These are phyloP conservation scores for Synchiropus splendidus DNA, from an alignment of 2,113 vertebrate genomes.

Conservation along the genomic window DNA sequence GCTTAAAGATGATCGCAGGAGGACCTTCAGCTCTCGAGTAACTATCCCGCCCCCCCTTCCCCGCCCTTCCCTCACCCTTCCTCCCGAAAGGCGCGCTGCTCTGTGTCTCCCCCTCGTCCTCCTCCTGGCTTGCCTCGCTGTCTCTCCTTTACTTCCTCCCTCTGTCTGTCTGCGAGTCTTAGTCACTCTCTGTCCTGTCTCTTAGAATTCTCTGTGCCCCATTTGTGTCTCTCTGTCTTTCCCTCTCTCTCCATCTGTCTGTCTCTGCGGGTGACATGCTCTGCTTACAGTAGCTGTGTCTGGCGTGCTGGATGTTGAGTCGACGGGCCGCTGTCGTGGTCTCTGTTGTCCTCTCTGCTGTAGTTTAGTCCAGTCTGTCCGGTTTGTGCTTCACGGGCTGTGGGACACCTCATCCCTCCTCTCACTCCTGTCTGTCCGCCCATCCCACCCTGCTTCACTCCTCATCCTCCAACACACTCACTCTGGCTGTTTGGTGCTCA, in stretches of 20 bases:
- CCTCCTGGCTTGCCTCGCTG: constrained; percentile 20
- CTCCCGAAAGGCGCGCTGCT: constrained; percentile 49
- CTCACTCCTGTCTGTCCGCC: constrained; percentile 25
- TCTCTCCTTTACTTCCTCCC: constrained; percentile 17
- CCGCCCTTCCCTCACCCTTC: no score
- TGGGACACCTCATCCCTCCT: constrained; percentile 39
- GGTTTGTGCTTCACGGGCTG: constrained; percentile 51
- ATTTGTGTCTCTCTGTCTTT: constrained; percentile 19
- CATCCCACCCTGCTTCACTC: constrained; percentile 21
- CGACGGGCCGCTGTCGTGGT: constrained; percentile 68
- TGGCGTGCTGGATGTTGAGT: constrained; percentile 63
- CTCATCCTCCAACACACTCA: constrained; percentile 33
- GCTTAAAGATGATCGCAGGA: constrained; percentile 99
- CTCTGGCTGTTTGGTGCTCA: constrained; percentile 60
- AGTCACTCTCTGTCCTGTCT: constrained; percentile 30
- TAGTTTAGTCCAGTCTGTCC: constrained; percentile 58
- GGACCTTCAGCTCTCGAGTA: constrained; percentile 99
- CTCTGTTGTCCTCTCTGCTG: constrained; percentile 61
- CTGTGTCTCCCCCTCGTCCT: constrained; percentile 71
- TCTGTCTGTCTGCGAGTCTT: constrained; percentile 29
- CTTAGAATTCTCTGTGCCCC: constrained; percentile 21
- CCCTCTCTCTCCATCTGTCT: constrained; percentile 21
- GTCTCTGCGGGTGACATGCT: constrained; percentile 47
- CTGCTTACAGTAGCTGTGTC: constrained; percentile 58
- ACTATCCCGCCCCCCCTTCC: constrained; percentile 88